Evolutionary conservation across 2,797 vertebrate genomes (phyloP).

Genomic region (Chloroceryle inda): DNA sequence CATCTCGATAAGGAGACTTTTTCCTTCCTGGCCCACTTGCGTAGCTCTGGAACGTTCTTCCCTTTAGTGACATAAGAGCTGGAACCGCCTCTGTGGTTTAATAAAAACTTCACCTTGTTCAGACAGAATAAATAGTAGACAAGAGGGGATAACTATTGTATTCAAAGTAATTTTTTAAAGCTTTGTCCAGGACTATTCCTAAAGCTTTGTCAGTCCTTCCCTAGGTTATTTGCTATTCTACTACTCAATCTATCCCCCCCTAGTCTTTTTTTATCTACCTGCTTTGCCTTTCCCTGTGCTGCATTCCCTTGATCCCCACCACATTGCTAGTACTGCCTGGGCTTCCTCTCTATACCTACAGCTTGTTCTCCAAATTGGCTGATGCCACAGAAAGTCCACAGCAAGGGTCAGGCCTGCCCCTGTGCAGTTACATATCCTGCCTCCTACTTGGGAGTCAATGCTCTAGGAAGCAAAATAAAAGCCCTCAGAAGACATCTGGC

Average conservation of each 20-base stretch:
- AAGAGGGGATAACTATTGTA: neutral
- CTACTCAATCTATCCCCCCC: fast-evolving
- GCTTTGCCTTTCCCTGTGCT: neutral
- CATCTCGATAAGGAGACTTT: fast-evolving
- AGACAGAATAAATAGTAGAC: neutral
- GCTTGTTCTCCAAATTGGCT: neutral
- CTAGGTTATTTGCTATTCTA: neutral
- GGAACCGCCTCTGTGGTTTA: neutral
- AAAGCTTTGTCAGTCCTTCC: neutral
- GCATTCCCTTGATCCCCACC: neutral
- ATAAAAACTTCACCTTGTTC: neutral
- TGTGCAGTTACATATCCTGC: neutral
- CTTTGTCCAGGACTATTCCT: neutral
- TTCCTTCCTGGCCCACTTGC: neutral
- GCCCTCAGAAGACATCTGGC: neutral
- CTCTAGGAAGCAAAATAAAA: neutral
- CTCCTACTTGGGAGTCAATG: neutral
- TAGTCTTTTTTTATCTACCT: neutral
- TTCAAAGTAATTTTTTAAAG: neutral
- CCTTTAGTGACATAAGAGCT: neutral
- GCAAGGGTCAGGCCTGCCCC: neutral
- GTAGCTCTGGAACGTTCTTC: neutral
- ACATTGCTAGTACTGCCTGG: neutral
- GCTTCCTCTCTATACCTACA: neutral
- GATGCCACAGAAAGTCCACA: neutral